Evolutionary conservation across 2,797 vertebrate genomes (phyloP).

Genomic region (Clarias laeviceps): DNA sequence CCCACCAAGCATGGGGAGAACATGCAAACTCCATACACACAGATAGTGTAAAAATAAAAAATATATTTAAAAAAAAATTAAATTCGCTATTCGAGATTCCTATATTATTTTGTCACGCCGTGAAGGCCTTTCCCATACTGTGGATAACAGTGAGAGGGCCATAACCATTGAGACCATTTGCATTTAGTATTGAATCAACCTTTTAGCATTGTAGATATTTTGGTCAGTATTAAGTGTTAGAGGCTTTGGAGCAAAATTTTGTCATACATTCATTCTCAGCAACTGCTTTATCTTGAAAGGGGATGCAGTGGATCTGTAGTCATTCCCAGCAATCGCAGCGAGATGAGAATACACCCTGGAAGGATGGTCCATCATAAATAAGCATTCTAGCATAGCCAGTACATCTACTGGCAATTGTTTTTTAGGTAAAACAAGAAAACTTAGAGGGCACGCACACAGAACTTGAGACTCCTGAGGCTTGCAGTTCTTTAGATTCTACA

Average conservation of each 20-base stretch:
- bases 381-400: not conserved
- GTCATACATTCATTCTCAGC: not conserved
- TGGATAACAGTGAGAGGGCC: not conserved
- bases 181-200: not conserved
- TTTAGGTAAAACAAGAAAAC: not conserved
- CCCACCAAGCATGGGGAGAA: too few species aligned
- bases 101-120: not conserved
- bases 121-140: not conserved
- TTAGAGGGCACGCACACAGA: not conserved
- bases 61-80: too few species aligned
- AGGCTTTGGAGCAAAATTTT: not conserved
- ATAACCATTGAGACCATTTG: not conserved
- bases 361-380: not conserved
- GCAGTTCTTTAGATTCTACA: not conserved
- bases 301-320: not conserved
- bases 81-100: not conserved
- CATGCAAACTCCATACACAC: too few species aligned
- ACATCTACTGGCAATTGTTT: not conserved
- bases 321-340: not conserved
- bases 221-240: not conserved
- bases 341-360: not conserved
- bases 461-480: not conserved
- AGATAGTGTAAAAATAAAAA: not conserved
- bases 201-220: not conserved
- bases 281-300: not conserved